Conservation (phyloP, 1,140 invertebrate species). For the Mycetomoellerius zeteki region DNA sequence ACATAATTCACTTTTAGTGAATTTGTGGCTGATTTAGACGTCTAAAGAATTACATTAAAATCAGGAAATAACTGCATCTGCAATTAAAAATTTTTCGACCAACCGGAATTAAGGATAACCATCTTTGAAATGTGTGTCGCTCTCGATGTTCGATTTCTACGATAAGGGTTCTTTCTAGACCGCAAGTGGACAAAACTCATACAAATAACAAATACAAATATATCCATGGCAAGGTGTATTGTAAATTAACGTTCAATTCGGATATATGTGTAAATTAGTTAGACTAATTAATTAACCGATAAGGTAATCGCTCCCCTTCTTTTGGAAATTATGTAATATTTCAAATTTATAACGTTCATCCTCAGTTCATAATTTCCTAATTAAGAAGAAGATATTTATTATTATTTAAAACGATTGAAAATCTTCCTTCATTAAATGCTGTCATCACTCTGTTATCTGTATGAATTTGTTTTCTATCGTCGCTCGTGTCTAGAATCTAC, state of each 20-base stretch:
- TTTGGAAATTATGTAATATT: neutral
- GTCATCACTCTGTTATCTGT: neutral
- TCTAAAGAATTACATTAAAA: constrained; percentile 36
- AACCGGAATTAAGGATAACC: neutral
- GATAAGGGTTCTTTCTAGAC: constrained; percentile 27
- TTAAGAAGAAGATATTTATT: constrained; percentile 15
- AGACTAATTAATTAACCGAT: neutral
- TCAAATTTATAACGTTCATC: constrained; percentile 15
- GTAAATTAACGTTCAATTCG: neutral
- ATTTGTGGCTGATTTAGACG: constrained; percentile 35
- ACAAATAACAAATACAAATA: neutral
- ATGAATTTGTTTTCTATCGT: neutral
- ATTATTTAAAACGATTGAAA: constrained; percentile 7
- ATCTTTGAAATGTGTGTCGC: constrained; percentile 24
- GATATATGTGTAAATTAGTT: neutral
- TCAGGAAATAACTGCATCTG: constrained; percentile 23
- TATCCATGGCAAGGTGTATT: neutral
- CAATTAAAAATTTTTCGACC: constrained; percentile 48
- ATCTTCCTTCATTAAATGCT: neutral
- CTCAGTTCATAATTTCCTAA: neutral
- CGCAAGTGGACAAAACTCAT: neutral
- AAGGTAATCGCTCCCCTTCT: neutral
- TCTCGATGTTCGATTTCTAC: constrained; percentile 26
- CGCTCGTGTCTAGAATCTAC: constrained; percentile 26
- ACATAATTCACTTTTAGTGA: constrained; percentile 2